Evolutionary conservation across 2,888 invertebrate species (phyloP).

Genomic region (Pasiphila rectangulata): DNA sequence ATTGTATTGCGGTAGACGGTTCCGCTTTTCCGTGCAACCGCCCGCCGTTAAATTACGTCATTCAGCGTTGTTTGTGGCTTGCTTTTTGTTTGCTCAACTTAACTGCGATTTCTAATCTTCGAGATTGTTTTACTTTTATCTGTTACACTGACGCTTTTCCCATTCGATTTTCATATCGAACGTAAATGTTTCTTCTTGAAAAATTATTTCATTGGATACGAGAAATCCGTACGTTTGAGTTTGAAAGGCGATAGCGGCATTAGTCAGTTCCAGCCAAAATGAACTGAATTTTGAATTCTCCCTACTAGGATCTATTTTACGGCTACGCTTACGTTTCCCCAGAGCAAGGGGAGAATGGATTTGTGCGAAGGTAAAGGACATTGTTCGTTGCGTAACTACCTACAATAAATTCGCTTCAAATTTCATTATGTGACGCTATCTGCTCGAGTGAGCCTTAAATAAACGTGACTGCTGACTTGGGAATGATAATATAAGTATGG

Average conservation of each 20-base stretch:
- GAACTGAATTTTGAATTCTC: slow-evolving; percentile 39
- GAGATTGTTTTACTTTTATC: slow-evolving; percentile 11
- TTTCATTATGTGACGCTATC: slow-evolving; percentile 26
- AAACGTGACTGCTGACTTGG: slow-evolving; percentile 7
- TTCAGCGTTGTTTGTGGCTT: slow-evolving; percentile 26
- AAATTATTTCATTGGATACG: slow-evolving; percentile 18
- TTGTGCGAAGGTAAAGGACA: slow-evolving; percentile 43
- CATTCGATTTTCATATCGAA: slow-evolving; percentile 19
- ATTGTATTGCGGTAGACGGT: slow-evolving; percentile 29
- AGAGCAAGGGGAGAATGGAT: slow-evolving; percentile 31
- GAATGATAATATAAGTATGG: not conserved
- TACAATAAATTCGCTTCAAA: slow-evolving; percentile 32
- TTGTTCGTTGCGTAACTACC: slow-evolving; percentile 47
- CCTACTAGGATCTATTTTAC: slow-evolving; percentile 24
- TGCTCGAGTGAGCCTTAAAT: slow-evolving; percentile 19
- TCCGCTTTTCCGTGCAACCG: slow-evolving; percentile 33
- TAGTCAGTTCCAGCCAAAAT: slow-evolving; percentile 31
- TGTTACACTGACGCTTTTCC: slow-evolving; percentile 16
- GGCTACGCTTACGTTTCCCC: slow-evolving; percentile 23
- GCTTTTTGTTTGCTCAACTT: slow-evolving; percentile 22
- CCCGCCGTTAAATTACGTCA: slow-evolving; percentile 32
- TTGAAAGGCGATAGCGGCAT: slow-evolving; percentile 23
- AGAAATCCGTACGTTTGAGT: slow-evolving; percentile 18
- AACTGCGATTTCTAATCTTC: slow-evolving; percentile 19
- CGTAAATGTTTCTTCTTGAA: slow-evolving; percentile 16